Evolutionary conservation across 2,797 vertebrate genomes (phyloP), one percentile per base, ranked within the genome.

Genomic region (Rhabdophis nuchalis): DNA sequence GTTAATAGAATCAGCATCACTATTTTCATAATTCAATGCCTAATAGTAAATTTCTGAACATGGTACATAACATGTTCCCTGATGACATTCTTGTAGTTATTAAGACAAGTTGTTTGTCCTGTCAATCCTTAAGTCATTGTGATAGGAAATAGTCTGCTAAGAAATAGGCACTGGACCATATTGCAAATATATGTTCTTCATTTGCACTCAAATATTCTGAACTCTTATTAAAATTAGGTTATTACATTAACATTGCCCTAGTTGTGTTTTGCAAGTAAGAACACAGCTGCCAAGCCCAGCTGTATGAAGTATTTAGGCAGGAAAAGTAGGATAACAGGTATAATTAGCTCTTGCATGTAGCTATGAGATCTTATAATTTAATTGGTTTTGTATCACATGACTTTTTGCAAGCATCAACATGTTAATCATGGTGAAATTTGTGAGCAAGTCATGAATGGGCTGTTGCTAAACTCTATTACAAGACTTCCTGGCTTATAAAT

Each of bases 221-320:
- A 29, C 46, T 89, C 16, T 57, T 61, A 64, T 92, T 61, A 89
- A 41, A 6, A 53, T 64, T 13, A 54, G 41, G 46, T 85, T 36
- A 32, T 82, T 29, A 85, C 87, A 89, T 92, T 89, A 85, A 46
- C 27, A 46, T 68, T 50, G 20, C 82, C 52, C 56, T 90, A 90
- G 54, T 86, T 89, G 18, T 72, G 36, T 89, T 92, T 56, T 92
- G 82, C 88, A 90, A 72, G 88, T 89, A 86, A 53, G 58, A 89
- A 56, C 91, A 86, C 1, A 89, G 82, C 60, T 86, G 85, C 85
- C 88, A 54, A 20, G 61, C 92, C 88, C 20, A 72, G 29, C 60
- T 90, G 60, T 58, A 61, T 50, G 14, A 29, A 41, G 41, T 56
- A 72, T 90, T 92, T n/a, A 58, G 89, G 53, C 29, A 87, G 29